phyloP scores from a whole-genome alignment of 2,888 invertebrate species.

The Germaria angustata region DNA sequence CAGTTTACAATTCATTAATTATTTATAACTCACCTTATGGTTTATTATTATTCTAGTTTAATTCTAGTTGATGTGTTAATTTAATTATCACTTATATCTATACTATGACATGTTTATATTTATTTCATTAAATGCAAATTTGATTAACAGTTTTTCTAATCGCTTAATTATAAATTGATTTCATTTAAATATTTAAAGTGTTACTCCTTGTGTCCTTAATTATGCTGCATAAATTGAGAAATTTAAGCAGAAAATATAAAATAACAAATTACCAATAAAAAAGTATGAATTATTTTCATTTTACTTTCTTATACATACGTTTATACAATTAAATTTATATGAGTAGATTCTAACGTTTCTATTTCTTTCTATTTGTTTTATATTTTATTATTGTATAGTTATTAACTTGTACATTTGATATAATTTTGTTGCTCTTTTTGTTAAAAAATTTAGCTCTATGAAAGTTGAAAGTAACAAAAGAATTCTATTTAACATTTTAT shows the following conservation, averaged over 20 bases:
- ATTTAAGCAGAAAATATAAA: slow-evolving; percentile 4
- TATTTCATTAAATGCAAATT: slow-evolving; percentile 63
- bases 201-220: background rate
- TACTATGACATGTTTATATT: slow-evolving; percentile 19
- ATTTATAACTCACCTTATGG: too few species aligned
- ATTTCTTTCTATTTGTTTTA: background rate
- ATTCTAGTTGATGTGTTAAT: background rate
- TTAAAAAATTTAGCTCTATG: too few species aligned
- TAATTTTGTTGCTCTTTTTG: background rate
- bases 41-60: background rate
- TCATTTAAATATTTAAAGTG: slow-evolving; percentile 17
- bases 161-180: slow-evolving; percentile 14
- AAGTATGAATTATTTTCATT: too few species aligned
- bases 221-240: slow-evolving; percentile 12
- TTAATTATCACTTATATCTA: slow-evolving; percentile 8
- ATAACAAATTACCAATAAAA: background rate
- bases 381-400: slow-evolving; percentile 44
- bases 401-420: slow-evolving; percentile 48
- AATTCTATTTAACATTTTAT: too few species aligned
- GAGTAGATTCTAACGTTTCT: background rate
- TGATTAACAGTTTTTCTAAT: slow-evolving; percentile 54
- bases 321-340: slow-evolving; percentile 11
- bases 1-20: too few species aligned
- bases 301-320: background rate
- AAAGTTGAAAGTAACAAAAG: too few species aligned